Conservation (phyloP, 2,888 invertebrate genomes). For the Itoplectis maculator region DNA sequence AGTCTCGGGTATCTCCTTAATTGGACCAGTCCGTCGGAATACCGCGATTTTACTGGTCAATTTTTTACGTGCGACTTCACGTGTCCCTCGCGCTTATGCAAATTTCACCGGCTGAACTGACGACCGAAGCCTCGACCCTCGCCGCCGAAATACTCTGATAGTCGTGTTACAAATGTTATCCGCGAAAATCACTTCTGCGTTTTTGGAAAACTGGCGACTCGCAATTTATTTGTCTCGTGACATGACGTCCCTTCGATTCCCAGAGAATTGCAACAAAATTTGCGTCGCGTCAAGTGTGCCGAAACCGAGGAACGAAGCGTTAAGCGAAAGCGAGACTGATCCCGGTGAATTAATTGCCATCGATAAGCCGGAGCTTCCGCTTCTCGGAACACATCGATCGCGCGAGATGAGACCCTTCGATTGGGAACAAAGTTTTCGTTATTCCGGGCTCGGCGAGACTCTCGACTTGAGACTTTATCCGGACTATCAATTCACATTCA, state of each 20-base stretch:
- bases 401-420: constrained; percentile 54
- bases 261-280: constrained; percentile 2
- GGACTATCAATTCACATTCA: constrained; percentile 21
- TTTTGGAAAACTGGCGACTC: not conserved
- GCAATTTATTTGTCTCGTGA: not conserved
- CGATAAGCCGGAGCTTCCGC: constrained; percentile 70
- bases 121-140: not conserved
- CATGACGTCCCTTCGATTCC: constrained; percentile 1
- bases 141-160: not conserved
- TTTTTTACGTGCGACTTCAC: too few relatives aligned
- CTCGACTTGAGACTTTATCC: not conserved
- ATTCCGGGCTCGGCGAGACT: constrained; percentile 53
- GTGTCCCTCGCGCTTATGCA: constrained; percentile 12
- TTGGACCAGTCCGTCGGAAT: constrained; percentile 11
- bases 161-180: not conserved
- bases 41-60: constrained; percentile 2
- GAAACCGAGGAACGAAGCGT: not conserved
- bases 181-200: not conserved
- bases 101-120: constrained; percentile 10
- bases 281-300: not conserved
- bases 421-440: constrained; percentile 67
- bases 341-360: constrained; percentile 17
- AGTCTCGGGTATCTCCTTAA: constrained; percentile 33
- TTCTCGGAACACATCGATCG: constrained; percentile 70
- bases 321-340: constrained; percentile 19